Conservation (phyloP, 2,113 vertebrate genomes). For the Ginglymostoma cirratum region DNA sequence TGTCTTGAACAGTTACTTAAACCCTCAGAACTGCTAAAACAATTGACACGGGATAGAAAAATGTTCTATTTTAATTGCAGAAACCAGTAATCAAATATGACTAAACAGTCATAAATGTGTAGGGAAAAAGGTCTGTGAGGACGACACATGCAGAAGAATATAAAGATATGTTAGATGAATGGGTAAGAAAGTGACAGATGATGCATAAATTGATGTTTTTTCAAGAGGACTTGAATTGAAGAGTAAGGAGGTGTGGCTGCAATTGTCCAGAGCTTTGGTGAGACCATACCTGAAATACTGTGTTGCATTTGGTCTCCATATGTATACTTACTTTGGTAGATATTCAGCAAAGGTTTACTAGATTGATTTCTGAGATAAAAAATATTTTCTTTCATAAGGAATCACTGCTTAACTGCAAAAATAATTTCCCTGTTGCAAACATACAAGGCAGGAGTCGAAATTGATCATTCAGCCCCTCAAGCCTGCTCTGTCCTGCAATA, state of each 20-base stretch:
- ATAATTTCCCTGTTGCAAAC: background rate
- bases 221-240: background rate
- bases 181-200: background rate
- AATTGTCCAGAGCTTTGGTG: background rate
- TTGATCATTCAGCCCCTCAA: no score
- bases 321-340: no score
- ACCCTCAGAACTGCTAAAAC: background rate
- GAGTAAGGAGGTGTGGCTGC: background rate
- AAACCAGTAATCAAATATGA: background rate
- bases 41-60: background rate
- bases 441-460: no score
- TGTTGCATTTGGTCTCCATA: background rate
- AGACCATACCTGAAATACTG: background rate
- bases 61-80: background rate
- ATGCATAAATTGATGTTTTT: background rate
- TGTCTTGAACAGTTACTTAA: background rate
- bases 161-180: background rate
- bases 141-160: background rate
- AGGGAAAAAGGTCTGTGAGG: background rate
- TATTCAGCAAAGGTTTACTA: background rate
- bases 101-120: background rate
- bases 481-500: no score
- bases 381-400: background rate
- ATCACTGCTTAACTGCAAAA: background rate
- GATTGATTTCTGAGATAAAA: background rate